Conservation (phyloP, 2,113 vertebrate genomes). For the Falco punctatus region DNA sequence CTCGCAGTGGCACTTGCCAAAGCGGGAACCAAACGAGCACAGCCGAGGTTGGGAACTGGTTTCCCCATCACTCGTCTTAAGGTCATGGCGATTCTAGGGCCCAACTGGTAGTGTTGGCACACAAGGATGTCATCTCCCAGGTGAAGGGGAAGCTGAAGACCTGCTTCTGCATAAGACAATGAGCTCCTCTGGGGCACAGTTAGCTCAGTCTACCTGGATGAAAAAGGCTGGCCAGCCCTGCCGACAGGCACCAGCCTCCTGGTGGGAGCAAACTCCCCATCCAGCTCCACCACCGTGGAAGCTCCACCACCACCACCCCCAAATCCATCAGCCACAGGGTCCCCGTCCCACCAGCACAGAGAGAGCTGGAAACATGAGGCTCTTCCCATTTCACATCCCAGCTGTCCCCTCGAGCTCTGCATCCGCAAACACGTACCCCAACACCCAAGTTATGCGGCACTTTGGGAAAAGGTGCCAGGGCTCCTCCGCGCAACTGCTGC, state of each 20-base stretch:
- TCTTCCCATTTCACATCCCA: background rate
- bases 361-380: background rate
- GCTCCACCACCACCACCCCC: background rate
- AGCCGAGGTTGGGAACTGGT: background rate
- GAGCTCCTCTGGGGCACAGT: background rate
- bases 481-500: rapidly evolving
- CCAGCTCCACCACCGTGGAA: background rate
- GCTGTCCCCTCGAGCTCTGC: rapidly evolving
- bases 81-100: background rate
- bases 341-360: rapidly evolving
- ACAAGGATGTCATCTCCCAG: too few relatives aligned
- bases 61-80: background rate
- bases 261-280: background rate
- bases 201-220: background rate
- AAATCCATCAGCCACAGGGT: rapidly evolving
- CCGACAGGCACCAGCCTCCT: rapidly evolving
- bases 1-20: background rate
- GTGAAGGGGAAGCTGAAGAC: background rate
- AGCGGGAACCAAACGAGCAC: rapidly evolving
- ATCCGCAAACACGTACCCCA: rapidly evolving
- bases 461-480: background rate
- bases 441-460: rapidly evolving
- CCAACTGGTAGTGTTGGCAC: background rate
- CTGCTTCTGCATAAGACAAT: background rate
- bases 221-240: background rate